Evolutionary conservation across 1,140 invertebrate species (phyloP).

Genomic region (Aphidius gifuensis): DNA sequence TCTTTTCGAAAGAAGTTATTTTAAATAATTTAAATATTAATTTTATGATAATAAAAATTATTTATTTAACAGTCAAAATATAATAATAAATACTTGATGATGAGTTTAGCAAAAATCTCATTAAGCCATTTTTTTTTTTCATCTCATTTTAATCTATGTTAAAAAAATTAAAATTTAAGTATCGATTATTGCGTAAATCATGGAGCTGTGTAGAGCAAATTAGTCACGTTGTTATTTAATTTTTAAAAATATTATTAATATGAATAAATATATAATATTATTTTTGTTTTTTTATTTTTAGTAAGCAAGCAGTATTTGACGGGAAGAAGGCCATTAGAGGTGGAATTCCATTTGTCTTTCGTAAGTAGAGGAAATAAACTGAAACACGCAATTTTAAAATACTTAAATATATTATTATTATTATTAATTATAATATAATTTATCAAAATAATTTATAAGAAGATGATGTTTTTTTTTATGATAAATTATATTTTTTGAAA

Average conservation of each 20-base stretch:
- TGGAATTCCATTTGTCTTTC: conserved; percentile 93
- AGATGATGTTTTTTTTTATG: conserved; percentile 13
- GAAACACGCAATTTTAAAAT: conserved; percentile 21
- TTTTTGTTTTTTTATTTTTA: conserved; percentile 59
- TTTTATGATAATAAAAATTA: too few species aligned
- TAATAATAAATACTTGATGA: too few species aligned
- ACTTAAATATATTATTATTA: too few species aligned
- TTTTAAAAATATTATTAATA: background rate
- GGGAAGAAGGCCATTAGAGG: conserved; percentile 92
- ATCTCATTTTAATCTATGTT: too few species aligned
- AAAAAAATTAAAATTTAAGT: conserved; percentile 2
- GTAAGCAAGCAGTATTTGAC: conserved; percentile 92
- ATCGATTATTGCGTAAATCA: conserved; percentile 6
- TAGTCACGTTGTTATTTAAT: conserved; percentile 19
- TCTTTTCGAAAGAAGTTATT: too few species aligned
- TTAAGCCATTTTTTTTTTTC: too few species aligned
- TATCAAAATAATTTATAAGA: background rate
- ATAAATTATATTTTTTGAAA: background rate
- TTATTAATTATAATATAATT: conserved; percentile 10
- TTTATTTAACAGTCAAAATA: too few species aligned
- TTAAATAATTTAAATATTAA: too few species aligned
- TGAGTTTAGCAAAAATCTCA: too few species aligned
- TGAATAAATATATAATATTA: background rate
- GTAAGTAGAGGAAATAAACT: conserved; percentile 66
- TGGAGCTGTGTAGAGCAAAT: conserved; percentile 9